phyloP scores from a whole-genome alignment of 2,888 invertebrate species.

The Petrolisthes manimaculis region DNA sequence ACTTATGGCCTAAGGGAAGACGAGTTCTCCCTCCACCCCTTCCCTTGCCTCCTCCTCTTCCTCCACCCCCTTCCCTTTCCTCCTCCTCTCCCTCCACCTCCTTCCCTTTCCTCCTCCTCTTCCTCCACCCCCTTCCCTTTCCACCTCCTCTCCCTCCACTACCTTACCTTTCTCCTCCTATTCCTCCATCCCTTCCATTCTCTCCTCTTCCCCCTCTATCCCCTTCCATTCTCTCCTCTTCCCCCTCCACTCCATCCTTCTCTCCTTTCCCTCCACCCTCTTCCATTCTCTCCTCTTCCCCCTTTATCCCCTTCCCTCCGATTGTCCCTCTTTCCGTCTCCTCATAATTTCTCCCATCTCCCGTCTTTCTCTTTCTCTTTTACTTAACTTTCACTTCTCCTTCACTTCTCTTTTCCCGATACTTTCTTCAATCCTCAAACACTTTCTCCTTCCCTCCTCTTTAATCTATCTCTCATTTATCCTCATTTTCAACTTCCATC shows the following conservation, averaged over 20 bases:
- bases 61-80: not conserved
- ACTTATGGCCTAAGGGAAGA: constrained; percentile 18
- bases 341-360: too few species aligned
- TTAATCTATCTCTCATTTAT: too few species aligned
- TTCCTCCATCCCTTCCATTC: not conserved
- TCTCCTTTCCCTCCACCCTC: not conserved
- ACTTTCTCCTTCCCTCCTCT: too few species aligned
- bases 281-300: not conserved
- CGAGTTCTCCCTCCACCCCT: not conserved
- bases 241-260: not conserved
- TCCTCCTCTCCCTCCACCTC: not conserved
- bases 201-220: not conserved
- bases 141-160: not conserved
- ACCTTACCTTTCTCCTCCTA: not conserved
- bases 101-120: too few species aligned
- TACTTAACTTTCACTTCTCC: not conserved
- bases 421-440: too few species aligned
- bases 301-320: constrained; percentile 19
- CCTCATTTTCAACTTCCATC: too few species aligned
- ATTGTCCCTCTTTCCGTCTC: too few species aligned
- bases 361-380: not conserved
- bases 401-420: too few species aligned
- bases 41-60: not conserved
- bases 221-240: not conserved
- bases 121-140: not conserved